A percentile compares a stretch with the other conserved stretches of the same genome.
Evolutionary conservation across 2,113 vertebrate species (phyloP).

Genomic region (Periophthalmodon schlosseri): DNA sequence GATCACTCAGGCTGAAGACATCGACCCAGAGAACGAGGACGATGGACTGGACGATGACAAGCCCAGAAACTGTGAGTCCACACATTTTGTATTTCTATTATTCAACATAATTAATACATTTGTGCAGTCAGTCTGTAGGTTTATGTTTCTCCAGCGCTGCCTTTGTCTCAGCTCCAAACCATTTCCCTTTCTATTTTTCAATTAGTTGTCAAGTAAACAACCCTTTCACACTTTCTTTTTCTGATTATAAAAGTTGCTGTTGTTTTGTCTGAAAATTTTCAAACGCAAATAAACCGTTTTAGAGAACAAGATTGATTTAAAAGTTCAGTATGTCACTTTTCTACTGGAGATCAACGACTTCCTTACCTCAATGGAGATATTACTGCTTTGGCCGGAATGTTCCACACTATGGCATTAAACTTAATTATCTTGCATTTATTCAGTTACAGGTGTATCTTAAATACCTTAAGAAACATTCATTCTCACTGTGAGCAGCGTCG

Average conservation of each 20-base stretch:
- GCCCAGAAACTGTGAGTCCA: slow-evolving; percentile 90
- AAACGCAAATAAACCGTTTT: background rate
- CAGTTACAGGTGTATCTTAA: too few relatives aligned
- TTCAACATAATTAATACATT: too few relatives aligned
- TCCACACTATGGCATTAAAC: too few relatives aligned
- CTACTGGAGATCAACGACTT: background rate
- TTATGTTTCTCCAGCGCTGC: background rate
- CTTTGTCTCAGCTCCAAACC: background rate
- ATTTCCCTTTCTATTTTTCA: background rate
- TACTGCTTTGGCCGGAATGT: too few relatives aligned
- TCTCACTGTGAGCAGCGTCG: too few relatives aligned
- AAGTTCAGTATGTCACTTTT: background rate
- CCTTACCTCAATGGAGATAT: too few relatives aligned
- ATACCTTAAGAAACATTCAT: too few relatives aligned
- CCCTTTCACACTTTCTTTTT: background rate
- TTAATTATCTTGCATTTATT: too few relatives aligned
- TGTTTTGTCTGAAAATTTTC: background rate
- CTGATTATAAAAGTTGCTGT: background rate
- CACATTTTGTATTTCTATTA: background rate
- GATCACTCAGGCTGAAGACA: slow-evolving; percentile 99
- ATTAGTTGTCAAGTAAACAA: background rate
- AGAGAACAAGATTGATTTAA: background rate
- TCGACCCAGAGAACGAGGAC: slow-evolving; percentile 98
- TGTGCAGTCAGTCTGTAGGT: background rate
- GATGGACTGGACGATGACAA: slow-evolving; percentile 97